Percentiles rank a stretch among this genome's conserved stretches.
Conservation (phyloP, 2,888 invertebrate species). For the Crepidodera aurea region DNA sequence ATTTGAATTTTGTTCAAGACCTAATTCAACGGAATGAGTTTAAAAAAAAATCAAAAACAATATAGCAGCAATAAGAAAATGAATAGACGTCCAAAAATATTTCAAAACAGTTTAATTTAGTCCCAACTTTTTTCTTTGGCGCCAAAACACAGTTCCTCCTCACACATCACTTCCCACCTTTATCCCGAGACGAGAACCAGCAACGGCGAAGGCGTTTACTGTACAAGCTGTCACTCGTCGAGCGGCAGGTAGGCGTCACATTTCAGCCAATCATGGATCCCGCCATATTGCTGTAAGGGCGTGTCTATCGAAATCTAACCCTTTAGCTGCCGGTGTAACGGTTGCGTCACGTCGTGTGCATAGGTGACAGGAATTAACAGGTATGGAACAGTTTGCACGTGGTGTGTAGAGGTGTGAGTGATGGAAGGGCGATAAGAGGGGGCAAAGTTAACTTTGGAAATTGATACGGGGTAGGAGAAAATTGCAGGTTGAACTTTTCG, state of each 20-base stretch:
- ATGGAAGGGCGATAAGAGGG: constrained; percentile 12
- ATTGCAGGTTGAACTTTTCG: background rate
- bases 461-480: constrained; percentile 12
- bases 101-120: no score
- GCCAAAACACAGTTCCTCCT: constrained; percentile 11
- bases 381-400: constrained; percentile 38
- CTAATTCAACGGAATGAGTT: no score
- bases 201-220: constrained; percentile 44
- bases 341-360: constrained; percentile 50
- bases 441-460: constrained; percentile 11
- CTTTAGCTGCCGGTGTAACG: constrained; percentile 50
- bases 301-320: constrained; percentile 59
- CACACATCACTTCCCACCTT: constrained; percentile 4
- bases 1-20: no score
- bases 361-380: constrained; percentile 41
- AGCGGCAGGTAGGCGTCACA: constrained; percentile 60
- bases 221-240: constrained; percentile 37
- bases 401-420: constrained; percentile 29
- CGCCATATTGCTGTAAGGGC: constrained; percentile 74
- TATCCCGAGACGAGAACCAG: constrained; percentile 33
- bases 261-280: constrained; percentile 68
- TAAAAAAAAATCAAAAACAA: no score
- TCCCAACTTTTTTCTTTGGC: background rate
- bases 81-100: no score
- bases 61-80: no score